A percentile compares a stretch with the other conserved stretches of the same genome.
These are phyloP conservation scores for Sphecodes monilicornis DNA, from an alignment of 2,888 invertebrate genomes.

Conservation along the genomic window DNA sequence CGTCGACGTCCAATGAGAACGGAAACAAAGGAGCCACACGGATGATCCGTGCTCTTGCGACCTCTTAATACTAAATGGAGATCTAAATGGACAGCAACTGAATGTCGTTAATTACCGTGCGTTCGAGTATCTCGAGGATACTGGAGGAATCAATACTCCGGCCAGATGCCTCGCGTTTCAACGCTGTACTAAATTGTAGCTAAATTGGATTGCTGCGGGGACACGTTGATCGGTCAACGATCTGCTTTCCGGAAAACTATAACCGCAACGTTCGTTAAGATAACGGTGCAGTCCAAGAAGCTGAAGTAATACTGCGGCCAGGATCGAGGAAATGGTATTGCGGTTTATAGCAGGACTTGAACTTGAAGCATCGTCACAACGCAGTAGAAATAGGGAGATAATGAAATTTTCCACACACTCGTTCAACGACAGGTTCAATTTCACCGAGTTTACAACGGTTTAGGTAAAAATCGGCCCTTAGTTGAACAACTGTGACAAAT, in stretches of 20 bases:
- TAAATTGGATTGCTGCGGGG: constrained; percentile 61
- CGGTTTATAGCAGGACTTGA: not conserved
- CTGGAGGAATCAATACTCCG: constrained; percentile 60
- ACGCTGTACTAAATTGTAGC: constrained; percentile 52
- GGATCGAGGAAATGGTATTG: not conserved
- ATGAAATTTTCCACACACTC: not conserved
- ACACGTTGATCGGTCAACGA: constrained; percentile 33
- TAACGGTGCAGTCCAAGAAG: constrained; percentile 10
- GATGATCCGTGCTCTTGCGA: not conserved
- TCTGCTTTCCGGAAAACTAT: constrained; percentile 54
- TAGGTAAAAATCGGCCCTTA: too few species aligned
- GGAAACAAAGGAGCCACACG: constrained; percentile 39
- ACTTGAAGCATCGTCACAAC: not conserved
- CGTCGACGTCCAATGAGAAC: constrained; percentile 10
- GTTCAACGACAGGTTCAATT: not conserved
- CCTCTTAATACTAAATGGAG: constrained; percentile 43
- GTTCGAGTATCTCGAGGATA: constrained; percentile 45
- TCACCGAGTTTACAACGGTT: too few species aligned
- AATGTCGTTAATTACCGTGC: constrained; percentile 63
- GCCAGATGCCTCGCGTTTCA: constrained; percentile 40
- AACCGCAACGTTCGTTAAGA: constrained; percentile 34
- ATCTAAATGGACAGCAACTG: constrained; percentile 39
- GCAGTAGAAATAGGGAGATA: not conserved
- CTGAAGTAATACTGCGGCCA: not conserved
- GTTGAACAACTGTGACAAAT: too few species aligned